These are phyloP conservation scores for Drosophila paranaensis DNA, from an alignment of 2,888 invertebrate genomes.

Conservation along the genomic window DNA sequence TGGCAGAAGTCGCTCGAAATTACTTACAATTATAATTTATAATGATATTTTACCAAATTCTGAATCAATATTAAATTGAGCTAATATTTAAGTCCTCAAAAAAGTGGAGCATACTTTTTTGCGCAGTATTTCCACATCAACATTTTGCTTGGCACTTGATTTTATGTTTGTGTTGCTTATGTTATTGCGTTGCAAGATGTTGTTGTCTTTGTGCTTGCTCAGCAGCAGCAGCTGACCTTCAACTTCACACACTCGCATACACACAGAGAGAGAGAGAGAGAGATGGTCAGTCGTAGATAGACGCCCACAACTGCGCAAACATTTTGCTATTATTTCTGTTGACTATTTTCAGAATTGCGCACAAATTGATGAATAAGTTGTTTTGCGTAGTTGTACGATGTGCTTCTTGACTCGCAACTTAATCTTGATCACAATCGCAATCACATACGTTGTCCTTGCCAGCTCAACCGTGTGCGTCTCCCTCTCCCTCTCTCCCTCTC, in stretches of 20 bases:
- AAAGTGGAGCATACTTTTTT: conserved; percentile 39
- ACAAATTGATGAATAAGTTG: conserved; percentile 72
- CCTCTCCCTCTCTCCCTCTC: no score
- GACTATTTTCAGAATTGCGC: conserved; percentile 65
- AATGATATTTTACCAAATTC: neutral
- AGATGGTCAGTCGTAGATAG: conserved; percentile 12
- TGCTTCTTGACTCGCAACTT: conserved; percentile 58
- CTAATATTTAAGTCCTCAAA: neutral
- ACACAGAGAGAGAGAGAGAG: neutral
- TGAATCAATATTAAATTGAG: neutral
- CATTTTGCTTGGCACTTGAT: conserved; percentile 14
- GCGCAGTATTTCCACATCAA: conserved; percentile 28
- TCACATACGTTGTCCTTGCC: conserved; percentile 48
- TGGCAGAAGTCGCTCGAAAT: no score
- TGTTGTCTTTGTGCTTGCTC: conserved; percentile 56
- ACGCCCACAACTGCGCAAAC: conserved; percentile 22
- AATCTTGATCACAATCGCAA: conserved; percentile 62
- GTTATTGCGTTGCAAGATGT: conserved; percentile 34
- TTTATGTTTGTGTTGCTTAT: conserved; percentile 21
- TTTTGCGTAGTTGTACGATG: conserved; percentile 44
- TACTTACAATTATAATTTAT: no score
- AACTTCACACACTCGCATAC: conserved; percentile 19
- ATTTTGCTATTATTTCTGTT: conserved; percentile 54
- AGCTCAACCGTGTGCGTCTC: conserved; percentile 29
- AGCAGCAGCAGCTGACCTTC: conserved; percentile 67